Percentiles rank a stretch among this genome's conserved stretches.
phyloP scores from a whole-genome alignment of 1,140 invertebrate species.

The Macrostomum lignano region DNA sequence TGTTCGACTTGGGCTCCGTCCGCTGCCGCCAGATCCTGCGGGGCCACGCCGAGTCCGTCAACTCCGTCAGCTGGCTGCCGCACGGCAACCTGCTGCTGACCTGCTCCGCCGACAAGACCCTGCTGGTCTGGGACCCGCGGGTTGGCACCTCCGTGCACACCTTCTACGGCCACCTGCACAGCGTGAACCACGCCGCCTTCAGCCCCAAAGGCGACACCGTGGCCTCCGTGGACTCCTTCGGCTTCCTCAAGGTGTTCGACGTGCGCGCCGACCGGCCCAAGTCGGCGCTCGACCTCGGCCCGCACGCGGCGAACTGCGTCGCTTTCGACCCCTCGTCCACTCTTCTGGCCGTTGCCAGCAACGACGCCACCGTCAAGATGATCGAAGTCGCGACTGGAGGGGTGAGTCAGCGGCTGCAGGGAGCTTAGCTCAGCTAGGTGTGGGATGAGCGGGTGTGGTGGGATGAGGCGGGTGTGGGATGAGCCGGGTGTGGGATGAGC shows the following conservation, averaged over 20 bases:
- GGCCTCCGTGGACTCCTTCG: slow-evolving; percentile 26
- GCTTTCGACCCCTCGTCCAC: slow-evolving; percentile 21
- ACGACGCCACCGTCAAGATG: not conserved
- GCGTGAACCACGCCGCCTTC: slow-evolving; percentile 18
- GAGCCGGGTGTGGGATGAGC: too few species aligned
- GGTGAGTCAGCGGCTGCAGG: too few species aligned
- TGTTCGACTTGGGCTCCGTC: slow-evolving; percentile 17
- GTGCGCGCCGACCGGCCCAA: slow-evolving; percentile 16
- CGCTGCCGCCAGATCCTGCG: slow-evolving; percentile 22
- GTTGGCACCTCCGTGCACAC: slow-evolving; percentile 24
- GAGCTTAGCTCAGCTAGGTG: too few species aligned
- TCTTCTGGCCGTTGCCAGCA: not conserved
- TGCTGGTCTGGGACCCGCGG: slow-evolving; percentile 27
- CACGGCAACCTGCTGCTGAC: slow-evolving; percentile 25
- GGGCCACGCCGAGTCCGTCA: slow-evolving; percentile 26
- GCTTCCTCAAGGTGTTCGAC: slow-evolving; percentile 26
- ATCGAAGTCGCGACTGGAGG: too few species aligned
- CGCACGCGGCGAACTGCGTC: slow-evolving; percentile 22
- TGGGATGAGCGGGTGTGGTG: too few species aligned
- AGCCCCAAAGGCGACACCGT: slow-evolving; percentile 20
- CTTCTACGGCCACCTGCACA: slow-evolving; percentile 26
- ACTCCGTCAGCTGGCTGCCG: slow-evolving; percentile 23
- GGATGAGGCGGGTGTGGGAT: too few species aligned
- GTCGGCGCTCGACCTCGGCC: slow-evolving; percentile 20
- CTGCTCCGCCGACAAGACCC: slow-evolving; percentile 25